A percentile compares a stretch with the other conserved stretches of the same genome.
Conservation (phyloP, 2,113 vertebrate genomes). For the Callaeas wilsoni region DNA sequence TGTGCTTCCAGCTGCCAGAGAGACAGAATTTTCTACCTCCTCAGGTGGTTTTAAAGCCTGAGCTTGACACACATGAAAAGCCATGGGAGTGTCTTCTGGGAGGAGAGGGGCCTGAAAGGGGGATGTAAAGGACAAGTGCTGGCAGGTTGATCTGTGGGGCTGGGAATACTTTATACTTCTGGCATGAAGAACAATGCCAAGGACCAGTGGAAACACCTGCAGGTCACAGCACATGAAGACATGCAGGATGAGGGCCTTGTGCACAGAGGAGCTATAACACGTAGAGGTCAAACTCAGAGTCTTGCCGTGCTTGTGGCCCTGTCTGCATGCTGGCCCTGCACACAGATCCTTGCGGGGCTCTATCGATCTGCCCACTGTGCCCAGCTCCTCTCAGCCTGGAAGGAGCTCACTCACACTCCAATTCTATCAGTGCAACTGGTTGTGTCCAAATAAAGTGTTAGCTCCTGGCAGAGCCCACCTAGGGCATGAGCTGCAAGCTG, state of each 20-base stretch:
- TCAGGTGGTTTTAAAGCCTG: background rate
- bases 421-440: rapidly evolving
- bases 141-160: background rate
- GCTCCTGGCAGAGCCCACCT: background rate
- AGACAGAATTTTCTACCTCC: background rate
- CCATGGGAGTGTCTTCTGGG: background rate
- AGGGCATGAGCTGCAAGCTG: background rate
- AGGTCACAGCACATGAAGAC: rapidly evolving
- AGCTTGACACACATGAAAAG: background rate
- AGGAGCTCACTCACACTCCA: background rate
- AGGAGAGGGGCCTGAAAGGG: background rate
- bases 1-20: background rate
- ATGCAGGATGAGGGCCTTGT: background rate
- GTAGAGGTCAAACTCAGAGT: background rate
- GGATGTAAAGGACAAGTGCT: background rate
- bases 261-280: background rate
- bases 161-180: background rate
- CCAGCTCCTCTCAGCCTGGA: background rate
- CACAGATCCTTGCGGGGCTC: background rate
- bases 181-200: background rate
- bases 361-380: background rate
- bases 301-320: rapidly evolving
- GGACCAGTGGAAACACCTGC: background rate
- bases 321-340: background rate
- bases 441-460: background rate